phyloP scores from a whole-genome alignment of 2,797 vertebrate species.

The Scyliorhinus canicula region DNA sequence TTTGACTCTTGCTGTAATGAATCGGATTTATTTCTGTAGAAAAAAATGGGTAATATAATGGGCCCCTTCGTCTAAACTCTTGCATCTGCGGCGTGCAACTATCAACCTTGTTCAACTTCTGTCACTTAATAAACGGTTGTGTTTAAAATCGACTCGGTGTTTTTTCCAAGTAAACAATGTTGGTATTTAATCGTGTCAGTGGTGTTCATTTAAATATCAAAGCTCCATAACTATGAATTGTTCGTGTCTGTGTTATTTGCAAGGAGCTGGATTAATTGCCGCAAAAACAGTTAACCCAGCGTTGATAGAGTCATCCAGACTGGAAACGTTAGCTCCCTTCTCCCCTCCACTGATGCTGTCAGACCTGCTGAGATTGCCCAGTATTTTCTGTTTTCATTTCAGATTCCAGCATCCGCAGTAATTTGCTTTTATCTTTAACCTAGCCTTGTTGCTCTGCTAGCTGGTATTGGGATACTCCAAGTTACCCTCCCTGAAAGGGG shows the following conservation, averaged over 20 bases:
- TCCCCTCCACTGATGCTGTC: no score
- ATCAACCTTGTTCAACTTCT: neutral
- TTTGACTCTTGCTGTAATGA: conserved; percentile 50
- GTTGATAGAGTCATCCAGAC: no score
- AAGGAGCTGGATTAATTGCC: neutral
- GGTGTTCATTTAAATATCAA: no score
- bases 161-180: neutral
- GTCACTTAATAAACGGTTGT: neutral
- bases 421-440: no score
- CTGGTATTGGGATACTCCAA: neutral
- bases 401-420: no score
- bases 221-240: neutral
- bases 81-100: neutral
- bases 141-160: neutral
- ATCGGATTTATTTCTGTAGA: conserved; percentile 55
- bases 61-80: no score
- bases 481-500: neutral
- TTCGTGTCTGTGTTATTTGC: neutral
- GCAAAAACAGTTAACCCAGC: neutral
- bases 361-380: no score
- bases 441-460: neutral
- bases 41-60: conserved; percentile 41
- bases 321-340: no score
- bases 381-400: no score
- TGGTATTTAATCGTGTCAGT: neutral